Evolutionary conservation across 2,888 invertebrate species (phyloP).

Genomic region (Catocala nupta): DNA sequence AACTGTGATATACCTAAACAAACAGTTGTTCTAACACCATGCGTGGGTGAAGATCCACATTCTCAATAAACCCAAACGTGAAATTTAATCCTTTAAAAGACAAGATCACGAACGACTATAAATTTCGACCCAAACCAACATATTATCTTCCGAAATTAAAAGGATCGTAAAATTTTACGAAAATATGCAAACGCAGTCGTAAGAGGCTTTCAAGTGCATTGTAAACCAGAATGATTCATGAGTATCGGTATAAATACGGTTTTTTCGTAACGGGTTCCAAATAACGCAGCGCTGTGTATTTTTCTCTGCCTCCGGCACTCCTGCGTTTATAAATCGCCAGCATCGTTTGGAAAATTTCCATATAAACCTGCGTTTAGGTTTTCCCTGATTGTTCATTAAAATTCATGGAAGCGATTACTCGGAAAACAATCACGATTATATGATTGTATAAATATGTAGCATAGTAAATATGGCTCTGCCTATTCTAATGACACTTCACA

Average conservation of each 20-base stretch:
- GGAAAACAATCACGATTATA: slow-evolving; percentile 1
- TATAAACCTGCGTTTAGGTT: slow-evolving; percentile 9
- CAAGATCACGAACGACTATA: not conserved
- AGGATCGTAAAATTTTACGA: slow-evolving; percentile 2
- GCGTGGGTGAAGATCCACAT: not conserved
- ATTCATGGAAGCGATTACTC: slow-evolving; percentile 14
- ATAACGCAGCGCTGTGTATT: slow-evolving; percentile 31
- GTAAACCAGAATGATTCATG: slow-evolving; percentile 41
- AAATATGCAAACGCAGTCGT: slow-evolving; percentile 11
- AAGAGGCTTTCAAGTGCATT: slow-evolving; percentile 24
- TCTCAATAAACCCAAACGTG: not conserved
- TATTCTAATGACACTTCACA: not conserved
- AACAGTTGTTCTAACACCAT: not conserved
- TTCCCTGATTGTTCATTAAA: slow-evolving; percentile 15
- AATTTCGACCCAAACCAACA: not conserved
- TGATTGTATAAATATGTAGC: not conserved
- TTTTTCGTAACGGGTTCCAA: slow-evolving; percentile 48
- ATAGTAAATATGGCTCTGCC: not conserved
- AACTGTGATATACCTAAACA: not conserved
- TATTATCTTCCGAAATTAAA: slow-evolving; percentile 5
- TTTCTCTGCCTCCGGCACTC: slow-evolving; percentile 13
- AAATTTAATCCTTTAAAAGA: slow-evolving; percentile 1
- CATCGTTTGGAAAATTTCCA: slow-evolving; percentile 9
- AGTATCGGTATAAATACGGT: slow-evolving; percentile 33
- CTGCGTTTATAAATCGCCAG: slow-evolving; percentile 14